Evolutionary conservation across 2,888 invertebrate species (phyloP), one percentile per base, ranked within the genome.

Genomic region (Aproaerema taeniolella): DNA sequence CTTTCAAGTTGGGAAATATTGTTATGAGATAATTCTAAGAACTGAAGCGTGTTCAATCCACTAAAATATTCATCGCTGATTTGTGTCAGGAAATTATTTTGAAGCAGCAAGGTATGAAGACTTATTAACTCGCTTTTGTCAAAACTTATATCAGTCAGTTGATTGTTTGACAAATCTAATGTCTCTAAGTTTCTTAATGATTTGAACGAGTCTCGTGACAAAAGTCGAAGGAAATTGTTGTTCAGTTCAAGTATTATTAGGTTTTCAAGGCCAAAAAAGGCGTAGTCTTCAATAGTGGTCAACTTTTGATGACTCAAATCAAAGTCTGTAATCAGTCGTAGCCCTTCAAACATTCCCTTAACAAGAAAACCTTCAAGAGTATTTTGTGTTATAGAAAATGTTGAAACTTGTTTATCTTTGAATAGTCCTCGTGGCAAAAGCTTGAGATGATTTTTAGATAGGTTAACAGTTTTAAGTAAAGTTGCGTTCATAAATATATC

Each of bases 1-100:
- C 58, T 40, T 41, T 64, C 61, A 9, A 81, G 49, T 17, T 46
- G 43, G 1, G 65, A 45, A 38, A 81, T 72, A 32, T 67, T 60
- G 41, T 82, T 82, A 33, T 65, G 47, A 9, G 78, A 70, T 15
- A 81, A 41, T 58, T 80, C 75, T 37, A 82, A 59, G 52, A 56
- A 56, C 36, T 64, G 52, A 8, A 82, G 49, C 10, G 40, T 41
- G 26, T 42, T 50, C 24, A 80, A 52, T 10, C 56, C 43, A 14
- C 49, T 36, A 33, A 79, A 69, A 24, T 64, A 43, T 29, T 67
- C 54, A 26, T 53, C 46, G 29, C 59, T 53, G 8, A 82, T 58
- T 39, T 59, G 39, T 2, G 43, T 49, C n/a, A 82, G 46, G 24
- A 49, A 42, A 45, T 82, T 82, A 33, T 70, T 57, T 39, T 46